A percentile compares a stretch with the other conserved stretches of the same genome.
Evolutionary conservation across 1,140 invertebrate species (phyloP).

Genomic region (Nilaparvata lugens): DNA sequence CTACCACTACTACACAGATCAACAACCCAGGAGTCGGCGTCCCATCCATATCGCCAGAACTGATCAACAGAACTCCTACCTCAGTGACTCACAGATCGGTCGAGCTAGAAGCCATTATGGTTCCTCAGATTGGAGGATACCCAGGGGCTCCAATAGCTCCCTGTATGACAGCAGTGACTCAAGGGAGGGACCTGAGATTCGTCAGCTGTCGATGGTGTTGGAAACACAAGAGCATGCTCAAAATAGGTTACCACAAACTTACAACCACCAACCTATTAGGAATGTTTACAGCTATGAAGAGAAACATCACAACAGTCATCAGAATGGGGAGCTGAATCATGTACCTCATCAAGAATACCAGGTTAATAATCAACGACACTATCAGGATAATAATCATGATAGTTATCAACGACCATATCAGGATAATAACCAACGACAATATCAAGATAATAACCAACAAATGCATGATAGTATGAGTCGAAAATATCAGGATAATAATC

Average conservation of each 20-base stretch:
- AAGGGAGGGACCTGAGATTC: conserved; percentile 6
- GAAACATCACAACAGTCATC: too few species aligned
- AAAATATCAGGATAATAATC: too few species aligned
- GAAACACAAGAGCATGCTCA: conserved; percentile 28
- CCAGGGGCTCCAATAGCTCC: not conserved
- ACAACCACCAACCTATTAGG: not conserved
- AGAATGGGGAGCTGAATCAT: too few species aligned
- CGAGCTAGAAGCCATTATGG: not conserved
- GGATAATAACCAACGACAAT: too few species aligned
- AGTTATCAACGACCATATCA: too few species aligned
- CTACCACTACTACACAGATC: conserved; percentile 54
- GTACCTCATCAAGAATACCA: too few species aligned
- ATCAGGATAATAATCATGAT: too few species aligned
- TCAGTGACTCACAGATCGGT: conserved; percentile 38
- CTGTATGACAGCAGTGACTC: not conserved
- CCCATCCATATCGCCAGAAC: conserved; percentile 46
- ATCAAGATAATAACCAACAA: too few species aligned
- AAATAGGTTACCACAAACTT: conserved; percentile 16
- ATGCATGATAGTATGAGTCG: too few species aligned
- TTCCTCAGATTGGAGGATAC: not conserved
- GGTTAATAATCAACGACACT: too few species aligned
- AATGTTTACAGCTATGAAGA: too few species aligned
- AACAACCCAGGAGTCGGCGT: conserved; percentile 51
- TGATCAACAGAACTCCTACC: conserved; percentile 35
- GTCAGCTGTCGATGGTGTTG: conserved; percentile 29